Evolutionary conservation across 2,797 vertebrate genomes (phyloP), one percentile per base, ranked within the genome.

Genomic region (Remorina albescens): DNA sequence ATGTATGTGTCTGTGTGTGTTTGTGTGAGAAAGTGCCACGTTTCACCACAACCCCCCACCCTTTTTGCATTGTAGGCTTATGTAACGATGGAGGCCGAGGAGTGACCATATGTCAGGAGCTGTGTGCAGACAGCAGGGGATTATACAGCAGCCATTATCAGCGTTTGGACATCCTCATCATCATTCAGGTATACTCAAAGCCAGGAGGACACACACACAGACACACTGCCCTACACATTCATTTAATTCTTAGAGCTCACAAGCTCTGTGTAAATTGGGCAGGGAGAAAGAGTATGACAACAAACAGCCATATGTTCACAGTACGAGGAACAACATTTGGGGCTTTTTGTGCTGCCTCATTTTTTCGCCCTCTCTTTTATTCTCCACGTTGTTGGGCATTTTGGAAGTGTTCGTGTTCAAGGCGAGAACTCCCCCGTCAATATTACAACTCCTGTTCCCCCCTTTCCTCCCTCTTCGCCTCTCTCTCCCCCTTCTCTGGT

Each of bases 41-140:
- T 92, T 92, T 91, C 87, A 77, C 76, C 78, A 53, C 71, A 56
- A 67, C 53, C 37, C 59, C 64, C 70, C 66, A 19, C 47, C 59
- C 69, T 65, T 46, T 82, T 73, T 87, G 80, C 90, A 82, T 90
- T 30, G 74, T 86, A 74, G 88, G 93, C 91, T 95, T 94, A 94
- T 93, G 93, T 94, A 94, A 94, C 83, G 85, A 88, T 86, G 78
- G 81, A 92, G 90, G 90, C 88, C 86, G 76, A 86, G 90, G 93
- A 93, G 91, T 94, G 93, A 94, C 94, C 94, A 95, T 94, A 95
- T 95, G 94, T 92, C 93, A 88, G 85, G 89, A 94, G 89, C 92
- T 89, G 88, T 89, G 82, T 82, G 83, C 89, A 93, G 92, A 91
- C 86, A 74, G 92, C 87, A 84, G 85, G 91, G 87, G 89, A 91